phyloP scores from a whole-genome alignment of 2,797 vertebrate genomes.

The Hyperoplus lanceolatus region DNA sequence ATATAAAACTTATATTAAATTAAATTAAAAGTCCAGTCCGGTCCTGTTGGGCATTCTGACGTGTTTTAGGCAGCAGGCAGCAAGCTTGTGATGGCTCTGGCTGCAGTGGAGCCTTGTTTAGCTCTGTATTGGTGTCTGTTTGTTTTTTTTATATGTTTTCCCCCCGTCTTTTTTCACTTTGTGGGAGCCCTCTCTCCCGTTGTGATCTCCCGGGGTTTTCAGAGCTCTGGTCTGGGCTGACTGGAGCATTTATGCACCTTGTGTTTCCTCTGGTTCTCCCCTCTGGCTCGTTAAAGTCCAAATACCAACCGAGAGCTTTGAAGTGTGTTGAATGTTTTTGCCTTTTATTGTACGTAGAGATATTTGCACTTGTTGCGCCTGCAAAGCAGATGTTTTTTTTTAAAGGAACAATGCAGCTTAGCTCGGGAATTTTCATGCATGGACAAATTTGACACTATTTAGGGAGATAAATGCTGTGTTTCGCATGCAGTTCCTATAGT shows the following conservation, averaged over 20 bases:
- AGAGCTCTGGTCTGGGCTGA: conserved; percentile 64
- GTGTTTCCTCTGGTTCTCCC: conserved; percentile 70
- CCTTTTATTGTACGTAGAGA: conserved; percentile 64
- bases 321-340: conserved; percentile 70
- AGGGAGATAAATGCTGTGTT: neutral
- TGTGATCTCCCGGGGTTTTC: conserved; percentile 65
- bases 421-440: conserved; percentile 40
- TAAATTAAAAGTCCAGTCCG: no score
- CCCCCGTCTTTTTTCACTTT: conserved; percentile 9
- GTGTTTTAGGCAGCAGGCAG: conserved; percentile 16
- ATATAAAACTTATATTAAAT: no score
- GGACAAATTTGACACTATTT: neutral
- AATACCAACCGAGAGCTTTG: conserved; percentile 80
- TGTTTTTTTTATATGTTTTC: neutral
- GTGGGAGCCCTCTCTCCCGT: conserved; percentile 51
- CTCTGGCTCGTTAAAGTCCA: conserved; percentile 76
- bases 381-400: conserved; percentile 76
- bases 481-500: neutral
- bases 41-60: no score
- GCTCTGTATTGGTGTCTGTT: neutral
- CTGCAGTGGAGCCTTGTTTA: conserved; percentile 35
- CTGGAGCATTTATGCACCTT: conserved; percentile 73
- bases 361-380: conserved; percentile 79
- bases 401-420: conserved; percentile 38
- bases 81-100: conserved; percentile 38